These are phyloP conservation scores for Peromyscus californicus DNA, from an alignment of 2,113 vertebrate species.

Conservation along the genomic window DNA sequence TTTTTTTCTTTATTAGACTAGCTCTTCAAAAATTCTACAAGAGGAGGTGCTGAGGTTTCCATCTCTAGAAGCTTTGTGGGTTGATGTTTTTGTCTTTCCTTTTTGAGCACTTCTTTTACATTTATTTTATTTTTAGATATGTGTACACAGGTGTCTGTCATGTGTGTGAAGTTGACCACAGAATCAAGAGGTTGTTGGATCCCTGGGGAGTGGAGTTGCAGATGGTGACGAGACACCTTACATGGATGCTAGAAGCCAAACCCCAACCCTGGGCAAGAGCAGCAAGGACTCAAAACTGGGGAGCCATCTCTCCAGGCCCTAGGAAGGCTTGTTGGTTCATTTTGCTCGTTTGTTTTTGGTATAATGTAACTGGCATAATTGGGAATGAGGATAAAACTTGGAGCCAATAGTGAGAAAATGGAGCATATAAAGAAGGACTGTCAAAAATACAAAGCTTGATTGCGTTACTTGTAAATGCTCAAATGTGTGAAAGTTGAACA, in stretches of 20 bases:
- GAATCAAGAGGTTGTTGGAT: background rate
- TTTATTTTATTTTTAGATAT: background rate
- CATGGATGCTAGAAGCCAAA: background rate
- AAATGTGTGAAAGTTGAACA: slow-evolving; percentile 92
- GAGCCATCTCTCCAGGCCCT: background rate
- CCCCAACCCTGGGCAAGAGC: background rate
- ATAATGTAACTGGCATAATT: slow-evolving; percentile 80
- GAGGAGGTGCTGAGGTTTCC: background rate
- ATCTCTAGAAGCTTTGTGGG: background rate
- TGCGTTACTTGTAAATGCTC: slow-evolving; percentile 91
- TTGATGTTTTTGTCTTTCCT: background rate
- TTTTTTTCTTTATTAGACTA: background rate
- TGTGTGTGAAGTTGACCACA: background rate
- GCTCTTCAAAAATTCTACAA: background rate
- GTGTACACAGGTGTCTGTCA: background rate
- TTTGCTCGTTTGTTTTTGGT: slow-evolving; percentile 24
- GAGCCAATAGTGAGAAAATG: slow-evolving; percentile 87
- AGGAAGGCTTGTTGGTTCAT: background rate
- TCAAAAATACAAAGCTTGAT: slow-evolving; percentile 88
- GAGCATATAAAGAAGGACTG: slow-evolving; percentile 90
- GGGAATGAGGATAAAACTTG: slow-evolving; percentile 82
- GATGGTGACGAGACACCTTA: background rate
- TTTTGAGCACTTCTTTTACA: background rate
- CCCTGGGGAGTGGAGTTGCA: background rate
- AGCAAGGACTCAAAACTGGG: background rate